Evolutionary conservation across 2,888 invertebrate species (phyloP).

Genomic region (Mesodorylaimus sp.): DNA sequence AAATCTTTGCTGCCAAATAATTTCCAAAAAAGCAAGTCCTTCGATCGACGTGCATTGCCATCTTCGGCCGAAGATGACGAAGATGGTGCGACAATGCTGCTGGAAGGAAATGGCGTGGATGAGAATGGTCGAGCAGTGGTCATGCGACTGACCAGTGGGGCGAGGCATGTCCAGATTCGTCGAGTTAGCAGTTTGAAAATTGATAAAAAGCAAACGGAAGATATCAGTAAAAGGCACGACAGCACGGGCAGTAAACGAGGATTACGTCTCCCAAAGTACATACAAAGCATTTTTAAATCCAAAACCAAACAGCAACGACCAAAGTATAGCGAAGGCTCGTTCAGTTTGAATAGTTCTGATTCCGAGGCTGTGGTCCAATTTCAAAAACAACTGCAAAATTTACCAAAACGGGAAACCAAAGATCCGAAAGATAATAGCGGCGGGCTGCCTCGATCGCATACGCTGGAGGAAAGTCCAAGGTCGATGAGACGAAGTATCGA

Average conservation of each 20-base stretch:
- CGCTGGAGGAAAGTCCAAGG: slow-evolving; percentile 2
- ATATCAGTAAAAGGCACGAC: background rate
- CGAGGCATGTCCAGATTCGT: no score
- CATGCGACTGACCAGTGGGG: no score
- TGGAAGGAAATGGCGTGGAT: no score
- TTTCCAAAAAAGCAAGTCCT: background rate
- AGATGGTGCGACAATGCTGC: no score
- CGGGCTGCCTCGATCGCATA: slow-evolving; percentile 1
- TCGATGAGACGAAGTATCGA: background rate
- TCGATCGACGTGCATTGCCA: background rate
- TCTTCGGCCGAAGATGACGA: background rate
- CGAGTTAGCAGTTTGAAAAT: no score
- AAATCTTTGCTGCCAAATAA: background rate
- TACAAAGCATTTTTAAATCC: slow-evolving; percentile 23
- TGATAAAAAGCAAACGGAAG: no score
- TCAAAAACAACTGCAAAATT: slow-evolving; percentile 25
- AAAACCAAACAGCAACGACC: background rate
- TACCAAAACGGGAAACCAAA: background rate
- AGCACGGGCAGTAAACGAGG: background rate
- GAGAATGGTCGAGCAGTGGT: slow-evolving; percentile 18
- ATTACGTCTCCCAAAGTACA: slow-evolving; percentile 26
- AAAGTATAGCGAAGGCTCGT: slow-evolving; percentile 2
- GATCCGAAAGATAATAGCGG: no score
- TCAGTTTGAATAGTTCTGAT: slow-evolving; percentile 11
- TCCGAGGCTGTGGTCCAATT: slow-evolving; percentile 26